Percentiles rank a stretch among this genome's conserved stretches.
These are phyloP conservation scores for Dendroctonus ponderosae DNA, from an alignment of 1,140 invertebrate genomes.

Conservation along the genomic window DNA sequence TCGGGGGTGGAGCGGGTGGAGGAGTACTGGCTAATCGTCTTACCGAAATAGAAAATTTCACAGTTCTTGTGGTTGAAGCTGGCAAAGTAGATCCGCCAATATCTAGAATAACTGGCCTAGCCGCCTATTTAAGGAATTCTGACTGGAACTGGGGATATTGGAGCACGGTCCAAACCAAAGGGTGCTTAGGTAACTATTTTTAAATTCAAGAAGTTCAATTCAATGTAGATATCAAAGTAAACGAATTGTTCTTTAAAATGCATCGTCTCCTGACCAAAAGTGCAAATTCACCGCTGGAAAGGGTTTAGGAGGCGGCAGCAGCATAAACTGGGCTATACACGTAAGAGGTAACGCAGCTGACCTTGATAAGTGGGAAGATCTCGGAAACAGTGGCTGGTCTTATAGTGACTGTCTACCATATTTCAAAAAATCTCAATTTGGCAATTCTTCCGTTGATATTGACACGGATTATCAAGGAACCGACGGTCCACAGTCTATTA, in stretches of 20 bases:
- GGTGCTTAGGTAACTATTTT: background rate
- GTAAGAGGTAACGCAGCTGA: constrained; percentile 70
- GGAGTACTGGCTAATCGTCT: constrained; percentile 36
- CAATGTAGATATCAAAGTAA: background rate
- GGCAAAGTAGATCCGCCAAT: constrained; percentile 41
- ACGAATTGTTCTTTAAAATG: background rate
- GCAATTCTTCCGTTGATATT: constrained; percentile 55
- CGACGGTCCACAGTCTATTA: constrained; percentile 52
- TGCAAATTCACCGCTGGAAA: constrained; percentile 57
- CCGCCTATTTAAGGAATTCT: background rate
- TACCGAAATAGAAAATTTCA: constrained; percentile 26
- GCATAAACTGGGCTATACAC: constrained; percentile 87
- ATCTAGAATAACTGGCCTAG: constrained; percentile 34
- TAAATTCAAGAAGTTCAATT: background rate
- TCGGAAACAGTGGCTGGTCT: constrained; percentile 78
- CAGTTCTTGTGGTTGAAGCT: constrained; percentile 39
- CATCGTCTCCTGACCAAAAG: background rate
- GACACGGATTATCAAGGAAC: constrained; percentile 54
- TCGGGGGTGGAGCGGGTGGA: constrained; percentile 37
- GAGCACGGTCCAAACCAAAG: background rate
- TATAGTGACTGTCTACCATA: constrained; percentile 78
- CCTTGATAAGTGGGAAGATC: constrained; percentile 63
- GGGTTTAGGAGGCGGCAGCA: constrained; percentile 71
- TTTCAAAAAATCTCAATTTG: constrained; percentile 72
- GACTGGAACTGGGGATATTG: background rate